phyloP scores from a whole-genome alignment of 92 coral and sea anemone genomes.

The Virgularia gustaviana region DNA sequence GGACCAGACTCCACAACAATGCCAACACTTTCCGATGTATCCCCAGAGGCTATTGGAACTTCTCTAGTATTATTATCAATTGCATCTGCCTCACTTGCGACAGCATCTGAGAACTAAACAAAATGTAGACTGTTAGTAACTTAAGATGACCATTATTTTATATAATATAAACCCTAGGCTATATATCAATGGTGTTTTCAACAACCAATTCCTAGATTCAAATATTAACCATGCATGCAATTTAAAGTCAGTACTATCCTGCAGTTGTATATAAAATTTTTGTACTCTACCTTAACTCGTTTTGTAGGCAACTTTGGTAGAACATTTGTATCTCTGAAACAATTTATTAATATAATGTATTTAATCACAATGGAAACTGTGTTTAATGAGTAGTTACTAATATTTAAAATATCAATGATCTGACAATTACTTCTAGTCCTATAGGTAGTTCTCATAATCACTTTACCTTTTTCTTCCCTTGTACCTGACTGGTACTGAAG shows the following conservation, averaged over 20 bases:
- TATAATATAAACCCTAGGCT: too few relatives aligned
- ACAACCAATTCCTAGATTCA: too few relatives aligned
- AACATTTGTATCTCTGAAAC: slow-evolving; percentile 16
- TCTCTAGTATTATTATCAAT: background rate
- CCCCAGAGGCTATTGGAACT: background rate
- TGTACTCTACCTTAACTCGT: slow-evolving; percentile 15
- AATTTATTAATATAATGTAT: background rate
- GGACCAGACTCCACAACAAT: slow-evolving; percentile 95
- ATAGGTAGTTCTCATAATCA: background rate
- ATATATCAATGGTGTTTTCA: too few relatives aligned
- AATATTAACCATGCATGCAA: too few relatives aligned
- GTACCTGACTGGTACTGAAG: slow-evolving; percentile 46
- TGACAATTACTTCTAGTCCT: background rate
- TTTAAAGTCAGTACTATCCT: too few relatives aligned
- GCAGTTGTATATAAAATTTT: too few relatives aligned
- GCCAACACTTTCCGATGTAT: slow-evolving; percentile 43
- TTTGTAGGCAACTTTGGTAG: slow-evolving; percentile 21
- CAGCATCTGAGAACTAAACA: slow-evolving; percentile 4
- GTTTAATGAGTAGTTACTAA: background rate
- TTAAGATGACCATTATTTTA: too few relatives aligned
- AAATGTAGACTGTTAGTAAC: too few relatives aligned
- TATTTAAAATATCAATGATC: background rate
- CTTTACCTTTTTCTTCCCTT: slow-evolving; percentile 24
- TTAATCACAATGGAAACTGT: background rate
- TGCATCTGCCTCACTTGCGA: background rate